Base-by-base conservation (phyloP, 53 echinoderm and acorn worm genomes). In the Actinopyga echinites region DNA sequence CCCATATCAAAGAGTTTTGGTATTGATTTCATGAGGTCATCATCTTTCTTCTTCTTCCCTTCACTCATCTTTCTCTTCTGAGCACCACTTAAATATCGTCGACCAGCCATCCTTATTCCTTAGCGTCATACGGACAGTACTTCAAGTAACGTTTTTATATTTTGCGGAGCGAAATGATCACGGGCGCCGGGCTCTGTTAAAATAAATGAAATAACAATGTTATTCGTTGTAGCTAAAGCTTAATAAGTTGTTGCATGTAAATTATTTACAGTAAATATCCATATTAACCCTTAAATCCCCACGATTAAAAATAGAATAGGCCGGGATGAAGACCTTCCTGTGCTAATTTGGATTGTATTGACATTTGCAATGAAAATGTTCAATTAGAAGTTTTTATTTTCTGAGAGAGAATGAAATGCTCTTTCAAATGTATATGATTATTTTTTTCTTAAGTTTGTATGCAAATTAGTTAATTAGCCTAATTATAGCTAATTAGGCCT, bases 161-260 rank as follows among this genome's bases (percentile, higher is more conserved):
- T 25, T 64, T 64, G 64, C 64, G 64, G 64, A 64, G 64, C 64
- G 64, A 64, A 64, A 64, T 64, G 24, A 64, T 64, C 64, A 66
- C 66, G 66, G 66, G 66, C 66, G 66, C 66, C 66, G 66, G 66
- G 32, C 66, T 66, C 66, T 66, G 66, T 66, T 66, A 66, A 63
- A 63, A 63, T 63, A 63, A 66, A 66, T 66, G 66, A 66, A 66
- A 66, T 66, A 66, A 66, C 66, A 66, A 66, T 66, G 66, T 66
- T 66, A 66, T 66, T 66, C 66, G 66, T 66, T 66, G 66, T 66
- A 66, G 66, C 66, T 66, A 33, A 66, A 66, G 38, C 66, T 64
- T 64, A 64, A 64, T 64, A 64, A 64, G 64, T 64, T 64, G 64
- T 64, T 64, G 64, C 64, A 64, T 64, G 64, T 64, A 64, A 21